Evolutionary conservation across 2,797 vertebrate species (phyloP).

Genomic region (Fringilla coelebs): DNA sequence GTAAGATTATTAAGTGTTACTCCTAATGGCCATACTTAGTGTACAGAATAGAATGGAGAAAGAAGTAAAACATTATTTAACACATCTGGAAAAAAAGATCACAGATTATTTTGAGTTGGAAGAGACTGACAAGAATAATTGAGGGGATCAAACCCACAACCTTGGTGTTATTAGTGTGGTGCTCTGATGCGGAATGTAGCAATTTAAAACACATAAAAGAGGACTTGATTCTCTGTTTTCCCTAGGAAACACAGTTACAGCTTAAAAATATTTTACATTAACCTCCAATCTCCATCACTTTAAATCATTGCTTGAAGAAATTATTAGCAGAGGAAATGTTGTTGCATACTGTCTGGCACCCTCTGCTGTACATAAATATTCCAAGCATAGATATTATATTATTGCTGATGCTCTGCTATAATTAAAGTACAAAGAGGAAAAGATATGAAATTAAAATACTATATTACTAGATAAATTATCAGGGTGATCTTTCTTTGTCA

Average conservation of each 20-base stretch:
- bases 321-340: background rate
- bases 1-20: background rate
- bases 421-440: background rate
- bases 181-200: background rate
- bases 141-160: background rate
- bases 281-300: background rate
- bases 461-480: background rate
- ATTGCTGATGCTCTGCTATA: background rate
- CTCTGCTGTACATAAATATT: constrained; percentile 15
- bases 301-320: background rate
- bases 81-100: background rate
- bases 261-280: background rate
- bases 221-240: background rate
- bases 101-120: background rate
- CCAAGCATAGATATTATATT: background rate
- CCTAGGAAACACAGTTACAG: background rate
- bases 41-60: background rate
- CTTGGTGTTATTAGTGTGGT: background rate
- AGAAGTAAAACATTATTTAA: background rate
- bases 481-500: background rate
- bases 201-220: background rate
- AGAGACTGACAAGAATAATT: background rate
- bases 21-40: background rate
- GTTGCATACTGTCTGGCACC: background rate
- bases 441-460: background rate